phyloP scores from a whole-genome alignment of 2,888 invertebrate genomes.

The Cephonodes hylas region DNA sequence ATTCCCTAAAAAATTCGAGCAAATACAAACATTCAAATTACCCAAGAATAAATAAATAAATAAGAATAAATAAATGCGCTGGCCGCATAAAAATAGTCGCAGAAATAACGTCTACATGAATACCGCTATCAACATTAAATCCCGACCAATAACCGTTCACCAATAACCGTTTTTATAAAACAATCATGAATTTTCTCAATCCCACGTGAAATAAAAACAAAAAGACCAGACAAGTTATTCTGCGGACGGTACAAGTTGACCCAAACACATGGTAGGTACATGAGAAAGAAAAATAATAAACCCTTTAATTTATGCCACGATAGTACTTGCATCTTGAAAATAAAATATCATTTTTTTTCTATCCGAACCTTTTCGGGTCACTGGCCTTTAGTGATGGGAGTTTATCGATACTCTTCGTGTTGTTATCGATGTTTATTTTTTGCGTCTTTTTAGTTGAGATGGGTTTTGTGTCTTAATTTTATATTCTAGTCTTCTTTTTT shows the following conservation, averaged over 20 bases:
- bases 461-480: neutral
- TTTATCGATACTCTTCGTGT: constrained; percentile 40
- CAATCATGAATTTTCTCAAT: constrained; percentile 15
- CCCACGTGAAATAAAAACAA: constrained; percentile 11
- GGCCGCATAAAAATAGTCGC: neutral
- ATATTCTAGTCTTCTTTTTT: constrained; percentile 17
- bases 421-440: constrained; percentile 13
- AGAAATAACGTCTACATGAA: neutral
- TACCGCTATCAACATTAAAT: neutral
- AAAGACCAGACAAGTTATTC: constrained; percentile 36
- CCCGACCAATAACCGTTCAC: neutral
- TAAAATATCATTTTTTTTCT: constrained; percentile 72
- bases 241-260: constrained; percentile 59
- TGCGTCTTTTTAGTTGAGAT: neutral
- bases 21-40: too few relatives aligned
- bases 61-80: too few relatives aligned
- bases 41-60: neutral
- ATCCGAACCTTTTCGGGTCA: constrained; percentile 67
- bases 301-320: constrained; percentile 80
- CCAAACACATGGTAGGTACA: constrained; percentile 72
- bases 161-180: neutral
- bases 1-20: too few relatives aligned
- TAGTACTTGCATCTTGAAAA: constrained; percentile 78
- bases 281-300: constrained; percentile 74
- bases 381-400: constrained; percentile 67